A percentile compares a stretch with the other conserved stretches of the same genome.
Conservation (phyloP, 2,113 vertebrate genomes). For the Microcebus jonahi region DNA sequence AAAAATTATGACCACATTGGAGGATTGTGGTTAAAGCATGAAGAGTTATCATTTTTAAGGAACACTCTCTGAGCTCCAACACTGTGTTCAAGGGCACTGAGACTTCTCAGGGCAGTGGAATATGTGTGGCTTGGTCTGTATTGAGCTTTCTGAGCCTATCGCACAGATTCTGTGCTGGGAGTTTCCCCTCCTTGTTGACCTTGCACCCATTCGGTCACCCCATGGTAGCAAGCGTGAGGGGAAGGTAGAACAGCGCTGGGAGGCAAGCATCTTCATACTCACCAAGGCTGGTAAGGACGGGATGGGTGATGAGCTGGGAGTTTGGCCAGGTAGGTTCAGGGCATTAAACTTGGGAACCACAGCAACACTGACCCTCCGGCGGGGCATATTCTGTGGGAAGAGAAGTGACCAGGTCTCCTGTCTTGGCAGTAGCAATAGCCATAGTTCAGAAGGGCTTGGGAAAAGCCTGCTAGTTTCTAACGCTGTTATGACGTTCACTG, state of each 20-base stretch:
- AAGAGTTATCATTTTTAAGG: neutral
- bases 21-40: neutral
- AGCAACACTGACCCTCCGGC: conserved; percentile 97
- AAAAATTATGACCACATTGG: neutral
- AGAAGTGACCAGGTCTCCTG: neutral
- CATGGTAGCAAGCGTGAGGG: neutral
- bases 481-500: neutral
- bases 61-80: neutral
- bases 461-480: neutral
- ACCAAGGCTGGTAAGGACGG: conserved; percentile 91
- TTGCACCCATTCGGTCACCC: neutral
- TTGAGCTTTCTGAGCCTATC: neutral
- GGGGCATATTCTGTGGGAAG: conserved; percentile 91
- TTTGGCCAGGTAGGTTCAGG: conserved; percentile 93
- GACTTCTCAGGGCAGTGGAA: neutral
- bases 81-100: neutral
- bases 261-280: conserved; percentile 72
- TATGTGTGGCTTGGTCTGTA: neutral
- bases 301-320: conserved; percentile 82
- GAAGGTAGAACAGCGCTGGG: neutral
- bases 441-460: neutral
- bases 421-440: neutral
- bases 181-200: neutral
- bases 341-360: conserved; percentile 99
- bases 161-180: neutral